Evolutionary conservation across 2,797 vertebrate species (phyloP).

Genomic region (Anomalospiza imberbis): DNA sequence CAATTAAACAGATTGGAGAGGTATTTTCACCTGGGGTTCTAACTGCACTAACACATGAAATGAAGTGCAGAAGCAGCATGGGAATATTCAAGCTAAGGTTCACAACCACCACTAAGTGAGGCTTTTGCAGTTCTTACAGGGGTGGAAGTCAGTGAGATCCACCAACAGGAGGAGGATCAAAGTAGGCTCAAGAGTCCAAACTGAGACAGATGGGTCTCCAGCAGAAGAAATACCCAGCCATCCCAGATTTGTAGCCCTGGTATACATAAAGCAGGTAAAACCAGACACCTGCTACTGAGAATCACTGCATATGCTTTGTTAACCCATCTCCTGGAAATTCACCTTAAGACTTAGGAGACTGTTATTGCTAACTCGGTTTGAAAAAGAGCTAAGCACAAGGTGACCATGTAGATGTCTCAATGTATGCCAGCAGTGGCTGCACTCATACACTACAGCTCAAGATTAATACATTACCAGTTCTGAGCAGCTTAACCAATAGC

Average conservation of each 20-base stretch:
- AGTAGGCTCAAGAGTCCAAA: background rate
- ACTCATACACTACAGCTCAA: background rate
- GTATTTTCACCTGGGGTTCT: background rate
- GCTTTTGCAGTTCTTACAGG: background rate
- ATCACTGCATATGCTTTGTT: background rate
- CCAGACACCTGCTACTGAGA: background rate
- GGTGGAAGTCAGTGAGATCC: background rate
- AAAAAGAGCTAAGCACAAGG: background rate
- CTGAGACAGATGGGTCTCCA: background rate
- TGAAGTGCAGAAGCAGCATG: background rate
- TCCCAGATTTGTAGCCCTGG: background rate
- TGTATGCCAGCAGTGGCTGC: rapidly evolving
- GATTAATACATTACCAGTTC: slow-evolving; percentile 10
- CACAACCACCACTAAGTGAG: background rate
- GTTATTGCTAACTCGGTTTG: background rate
- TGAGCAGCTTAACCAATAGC: slow-evolving; percentile 24
- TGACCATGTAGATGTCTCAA: background rate
- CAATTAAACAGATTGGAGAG: background rate
- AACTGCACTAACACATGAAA: background rate
- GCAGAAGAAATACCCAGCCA: background rate
- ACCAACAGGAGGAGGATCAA: background rate
- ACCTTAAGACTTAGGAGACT: background rate
- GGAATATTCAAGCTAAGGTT: background rate
- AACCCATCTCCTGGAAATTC: background rate
- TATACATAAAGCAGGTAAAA: background rate